Evolutionary conservation across 2,113 vertebrate genomes (phyloP), one percentile per base, ranked within the genome.

Genomic region (Irena cyanogastra): DNA sequence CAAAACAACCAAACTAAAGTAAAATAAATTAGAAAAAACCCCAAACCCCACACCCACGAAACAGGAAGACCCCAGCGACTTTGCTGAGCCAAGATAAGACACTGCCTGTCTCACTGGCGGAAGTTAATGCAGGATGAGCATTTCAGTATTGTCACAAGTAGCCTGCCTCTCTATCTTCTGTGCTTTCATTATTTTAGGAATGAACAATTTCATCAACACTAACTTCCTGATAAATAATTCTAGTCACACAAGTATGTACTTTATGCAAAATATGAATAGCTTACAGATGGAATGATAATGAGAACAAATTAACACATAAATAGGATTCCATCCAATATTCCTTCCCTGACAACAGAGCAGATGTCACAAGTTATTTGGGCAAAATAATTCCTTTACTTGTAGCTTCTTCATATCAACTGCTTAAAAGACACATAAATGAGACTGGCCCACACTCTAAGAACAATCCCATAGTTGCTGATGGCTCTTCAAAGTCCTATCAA

Each of bases 241-340:
- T 33, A 91, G 41, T 60, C 83, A 78, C 64, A 65, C 27, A 81
- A 79, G 31, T 31, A 68, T 4, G 14, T 78, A 78, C 69, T 94
- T 93, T 79, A 81, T 57, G 21, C 42, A 72, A 90, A 92, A 75
- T 44, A 74, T 14, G 47, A 96, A 83, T 11, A 93, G 63, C 82
- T 86, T 88, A 66, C 75, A 94, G 92, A 94, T 83, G 86, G 92
- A 88, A 94, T 18, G 57, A 72, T 88, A 94, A 83, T 2, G 13
- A 91, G 60, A 90, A n/a, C 63, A 83, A 90, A 88, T 93, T 75
- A 95, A 88, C 85, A 88, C 93, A 86, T 77, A 93, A 88, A 95
- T 4, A 96, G 90, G 50, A 95, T 65, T 92, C 66, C 50, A 84
- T 93, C 94, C 92, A 93, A 70, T 83, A 86, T 59, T 92, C 45